A percentile compares a stretch with the other conserved stretches of the same genome.
Evolutionary conservation across 37 sponge, comb jelly and placozoan species (phyloP).

Genomic region (Eunapius fragilis): DNA sequence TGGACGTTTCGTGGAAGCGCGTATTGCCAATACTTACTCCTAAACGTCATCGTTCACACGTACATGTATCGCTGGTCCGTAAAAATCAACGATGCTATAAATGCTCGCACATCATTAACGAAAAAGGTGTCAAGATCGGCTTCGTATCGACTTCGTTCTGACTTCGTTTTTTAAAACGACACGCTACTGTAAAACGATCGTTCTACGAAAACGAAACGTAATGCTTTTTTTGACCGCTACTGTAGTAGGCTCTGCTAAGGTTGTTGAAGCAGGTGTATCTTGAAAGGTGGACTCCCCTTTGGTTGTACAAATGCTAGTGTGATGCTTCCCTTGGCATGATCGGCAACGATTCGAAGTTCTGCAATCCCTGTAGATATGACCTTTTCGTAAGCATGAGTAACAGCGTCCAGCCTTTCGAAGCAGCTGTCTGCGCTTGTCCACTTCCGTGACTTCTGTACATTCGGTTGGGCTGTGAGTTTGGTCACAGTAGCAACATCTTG

Average conservation of each 20-base stretch:
- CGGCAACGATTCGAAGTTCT: not conserved
- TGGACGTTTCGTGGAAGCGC: too few species aligned
- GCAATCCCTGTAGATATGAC: constrained; percentile 21
- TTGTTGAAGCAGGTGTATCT: not conserved
- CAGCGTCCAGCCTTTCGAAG: constrained; percentile 46
- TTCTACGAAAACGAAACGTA: too few species aligned
- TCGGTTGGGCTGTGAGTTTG: constrained; percentile 18
- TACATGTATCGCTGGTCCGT: too few species aligned
- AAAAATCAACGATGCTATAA: too few species aligned
- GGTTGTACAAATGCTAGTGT: constrained; percentile 38
- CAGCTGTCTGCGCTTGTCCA: constrained; percentile 10
- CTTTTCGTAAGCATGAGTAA: constrained; percentile 25
- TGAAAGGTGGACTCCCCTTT: not conserved
- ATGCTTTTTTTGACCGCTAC: too few species aligned
- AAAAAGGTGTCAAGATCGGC: too few species aligned
- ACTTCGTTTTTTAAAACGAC: too few species aligned
- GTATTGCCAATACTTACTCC: too few species aligned
- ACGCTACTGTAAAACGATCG: too few species aligned
- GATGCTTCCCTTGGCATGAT: constrained; percentile 25
- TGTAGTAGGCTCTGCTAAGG: constrained; percentile 7
- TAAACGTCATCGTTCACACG: too few species aligned
- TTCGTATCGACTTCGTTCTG: too few species aligned
- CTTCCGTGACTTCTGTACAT: constrained; percentile 18
- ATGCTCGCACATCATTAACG: too few species aligned
- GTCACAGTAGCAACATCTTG: constrained; percentile 28